These are phyloP conservation scores for Caradrina kadenii DNA, from an alignment of 2,888 invertebrate species.

Conservation along the genomic window DNA sequence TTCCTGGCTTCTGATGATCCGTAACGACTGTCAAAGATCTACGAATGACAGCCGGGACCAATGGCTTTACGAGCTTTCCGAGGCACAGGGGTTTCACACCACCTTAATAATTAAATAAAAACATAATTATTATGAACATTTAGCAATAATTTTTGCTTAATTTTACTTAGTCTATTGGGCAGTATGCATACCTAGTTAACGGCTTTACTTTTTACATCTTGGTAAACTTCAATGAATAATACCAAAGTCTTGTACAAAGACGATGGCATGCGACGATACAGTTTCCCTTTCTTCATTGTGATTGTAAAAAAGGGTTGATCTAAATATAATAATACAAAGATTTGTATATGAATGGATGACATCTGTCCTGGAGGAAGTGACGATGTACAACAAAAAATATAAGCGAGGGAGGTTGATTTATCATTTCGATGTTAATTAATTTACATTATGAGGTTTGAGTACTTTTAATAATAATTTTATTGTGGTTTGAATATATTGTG, in stretches of 20 bases:
- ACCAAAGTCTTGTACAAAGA: conserved; percentile 40
- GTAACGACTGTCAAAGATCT: too few species aligned
- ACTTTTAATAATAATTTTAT: conserved; percentile 12
- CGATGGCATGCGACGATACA: conserved; percentile 56
- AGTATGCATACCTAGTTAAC: too few species aligned
- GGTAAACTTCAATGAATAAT: neutral
- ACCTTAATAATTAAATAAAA: too few species aligned
- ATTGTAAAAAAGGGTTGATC: conserved; percentile 75
- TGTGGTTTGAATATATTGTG: neutral
- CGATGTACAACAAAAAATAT: conserved; percentile 71
- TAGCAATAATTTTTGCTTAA: too few species aligned
- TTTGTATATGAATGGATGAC: conserved; percentile 83
- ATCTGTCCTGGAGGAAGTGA: conserved; percentile 85
- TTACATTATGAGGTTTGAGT: conserved; percentile 12
- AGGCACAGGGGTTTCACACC: too few species aligned
- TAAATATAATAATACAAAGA: conserved; percentile 84
- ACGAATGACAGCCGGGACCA: too few species aligned
- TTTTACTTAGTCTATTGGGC: too few species aligned
- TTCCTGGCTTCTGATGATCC: too few species aligned
- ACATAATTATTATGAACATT: too few species aligned
- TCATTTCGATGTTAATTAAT: conserved; percentile 56
- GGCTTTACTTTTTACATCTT: neutral
- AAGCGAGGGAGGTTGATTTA: conserved; percentile 74
- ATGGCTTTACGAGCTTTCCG: too few species aligned
- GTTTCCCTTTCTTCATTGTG: conserved; percentile 56